Base-by-base conservation (phyloP, 2,888 invertebrate species). In the Cacoxenus indagator region DNA sequence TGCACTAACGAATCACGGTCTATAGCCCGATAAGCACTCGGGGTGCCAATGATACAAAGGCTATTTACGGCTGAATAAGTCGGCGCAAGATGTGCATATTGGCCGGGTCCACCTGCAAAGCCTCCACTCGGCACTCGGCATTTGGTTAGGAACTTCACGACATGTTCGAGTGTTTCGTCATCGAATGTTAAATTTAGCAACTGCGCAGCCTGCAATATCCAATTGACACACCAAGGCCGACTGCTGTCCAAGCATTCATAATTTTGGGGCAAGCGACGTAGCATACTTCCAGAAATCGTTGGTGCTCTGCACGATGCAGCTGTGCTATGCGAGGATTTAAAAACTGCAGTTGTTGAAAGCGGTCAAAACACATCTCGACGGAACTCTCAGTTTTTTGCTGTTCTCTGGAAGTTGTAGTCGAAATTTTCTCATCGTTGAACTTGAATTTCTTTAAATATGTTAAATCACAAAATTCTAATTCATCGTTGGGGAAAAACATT, bases 11-110 rank as follows among this genome's bases (percentile, higher is more conserved):
- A 83, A 5, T 85, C 83, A 70, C 96, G 92, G 87, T 99, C 91
- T 72, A 99, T 95, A n/a, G 94, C 92, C 75, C 92, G 90, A 84
- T 94, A 96, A 1, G 98, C 97, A 87, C 94, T 93, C 77, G 92
- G 91, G n/a, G 93, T 93, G 65, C 96, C 96, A 76, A 99, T 92
- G 69, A 95, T 95, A 84, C 95, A 95, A 5, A 99, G 89, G 27
- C 97, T 94, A 90, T 96, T 97, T 0, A 99, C 93, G 71, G 99
- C 98, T 59, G 98, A 99, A 89, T 98, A 99, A 0, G 99, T 99
- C 3, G 99, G 94, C 0, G 99, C 99, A 70, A 99, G 90, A 89
- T 99, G 99, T 22, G 98, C 91, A 81, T 91, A 90, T 87, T 99
- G 99, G 0, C 93, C 92, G 0, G 98, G 99, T 0, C 99, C 99